Evolutionary conservation across 2,113 vertebrate species (phyloP).

Genomic region (Peromyscus californicus): DNA sequence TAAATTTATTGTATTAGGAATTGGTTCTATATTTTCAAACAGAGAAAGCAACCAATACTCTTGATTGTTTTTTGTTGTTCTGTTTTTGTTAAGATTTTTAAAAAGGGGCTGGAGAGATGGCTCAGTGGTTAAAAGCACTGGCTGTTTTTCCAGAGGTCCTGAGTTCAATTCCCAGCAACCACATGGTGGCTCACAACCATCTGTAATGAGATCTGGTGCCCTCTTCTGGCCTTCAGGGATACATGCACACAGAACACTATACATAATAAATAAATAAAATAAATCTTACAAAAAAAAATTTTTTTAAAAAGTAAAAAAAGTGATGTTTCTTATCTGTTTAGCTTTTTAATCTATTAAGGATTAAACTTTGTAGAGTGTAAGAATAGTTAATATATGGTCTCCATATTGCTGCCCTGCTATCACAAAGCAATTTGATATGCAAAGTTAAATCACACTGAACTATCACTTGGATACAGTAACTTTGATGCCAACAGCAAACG

Average conservation of each 20-base stretch:
- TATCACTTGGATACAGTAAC: background rate
- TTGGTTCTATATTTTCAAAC: constrained; percentile 4
- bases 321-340: background rate
- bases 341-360: background rate
- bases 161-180: no score
- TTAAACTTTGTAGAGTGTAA: background rate
- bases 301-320: background rate
- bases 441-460: background rate
- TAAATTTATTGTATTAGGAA: background rate
- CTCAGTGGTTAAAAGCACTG: no score
- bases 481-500: background rate
- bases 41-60: background rate
- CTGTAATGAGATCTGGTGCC: no score
- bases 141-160: no score
- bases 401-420: background rate
- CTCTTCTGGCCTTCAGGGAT: no score
- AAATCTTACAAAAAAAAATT: background rate
- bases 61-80: background rate
- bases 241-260: no score
- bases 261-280: no score
- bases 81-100: background rate
- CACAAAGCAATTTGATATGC: background rate
- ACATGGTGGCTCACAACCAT: no score
- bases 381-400: background rate
- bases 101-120: no score